Evolutionary conservation across 2,113 vertebrate species (phyloP).

Genomic region (Sylvia atricapilla): DNA sequence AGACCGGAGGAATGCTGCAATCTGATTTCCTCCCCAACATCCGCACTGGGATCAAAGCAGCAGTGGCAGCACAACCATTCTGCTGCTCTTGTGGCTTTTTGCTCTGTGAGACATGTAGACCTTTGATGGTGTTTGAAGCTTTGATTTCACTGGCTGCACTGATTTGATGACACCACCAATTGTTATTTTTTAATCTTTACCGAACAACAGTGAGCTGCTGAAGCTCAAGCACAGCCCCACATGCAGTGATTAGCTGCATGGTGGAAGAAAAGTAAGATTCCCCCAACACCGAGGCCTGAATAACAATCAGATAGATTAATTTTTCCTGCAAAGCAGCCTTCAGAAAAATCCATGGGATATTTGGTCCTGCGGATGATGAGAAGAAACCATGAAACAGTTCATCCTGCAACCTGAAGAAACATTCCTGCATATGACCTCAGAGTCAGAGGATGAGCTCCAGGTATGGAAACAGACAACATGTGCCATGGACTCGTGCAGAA

Average conservation of each 20-base stretch:
- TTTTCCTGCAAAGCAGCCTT: not conserved
- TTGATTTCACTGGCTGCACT: not conserved
- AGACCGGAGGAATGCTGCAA: not conserved
- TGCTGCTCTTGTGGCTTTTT: not conserved
- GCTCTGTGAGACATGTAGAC: not conserved
- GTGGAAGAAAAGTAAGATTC: not conserved
- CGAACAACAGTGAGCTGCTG: not conserved
- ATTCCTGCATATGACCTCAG: not conserved
- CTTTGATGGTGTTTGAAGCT: not conserved
- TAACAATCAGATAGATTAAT: not conserved
- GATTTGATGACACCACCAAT: not conserved
- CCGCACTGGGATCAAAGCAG: not conserved
- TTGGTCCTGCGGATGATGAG: not conserved
- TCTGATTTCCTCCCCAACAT: not conserved
- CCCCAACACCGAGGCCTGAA: not conserved
- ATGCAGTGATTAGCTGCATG: not conserved
- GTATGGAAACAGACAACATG: fast-evolving
- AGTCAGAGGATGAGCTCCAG: not conserved
- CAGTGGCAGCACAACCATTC: not conserved
- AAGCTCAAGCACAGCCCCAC: not conserved
- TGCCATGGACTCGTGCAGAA: not conserved
- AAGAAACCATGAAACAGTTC: not conserved
- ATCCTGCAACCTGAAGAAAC: not conserved
- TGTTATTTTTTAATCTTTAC: slow-evolving; percentile 32
- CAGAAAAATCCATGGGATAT: not conserved